Evolutionary conservation across 2,888 invertebrate species (phyloP), one percentile per base, ranked within the genome.

Genomic region (Euspilapteryx auroguttella): DNA sequence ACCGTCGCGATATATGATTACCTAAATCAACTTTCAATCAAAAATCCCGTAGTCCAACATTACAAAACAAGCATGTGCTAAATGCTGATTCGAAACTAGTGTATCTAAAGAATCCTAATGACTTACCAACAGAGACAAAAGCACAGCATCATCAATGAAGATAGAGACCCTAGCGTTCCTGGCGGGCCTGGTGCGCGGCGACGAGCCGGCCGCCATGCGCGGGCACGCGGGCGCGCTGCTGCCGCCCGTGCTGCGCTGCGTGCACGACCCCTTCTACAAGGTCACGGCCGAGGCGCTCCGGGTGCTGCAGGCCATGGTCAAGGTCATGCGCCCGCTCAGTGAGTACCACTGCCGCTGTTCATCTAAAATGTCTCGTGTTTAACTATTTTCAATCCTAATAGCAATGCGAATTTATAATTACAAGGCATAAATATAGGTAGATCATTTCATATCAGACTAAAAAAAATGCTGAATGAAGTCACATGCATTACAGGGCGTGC

Each of bases 211-310:
- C 41, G 85, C 85, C 2, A 93, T 96, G 63, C 87, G 91, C 42
- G 80, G 83, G 3, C 89, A 92, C 57, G 87, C 92, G 55, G 77
- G 80, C 2, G 81, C 85, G 14, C 63, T 95, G 23, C 80, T 92
- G 35, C 91, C 92, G 7, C 87, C 94, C 3, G 87, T 98, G 26
- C 86, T 95, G 26, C 79, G 85, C 33, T 89, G 94, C 21, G 95
- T 98, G 13, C 87, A 88, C 29, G 99, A 99, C 78, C 87, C 88
- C 24, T 99, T 99, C 77, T 99, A 99, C 76, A 99, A 99, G 78
- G 97, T 99, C 43, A 94, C 95, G 2, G 96, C 97, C 0, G 98
- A 98, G 61, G 97, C 97, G 2, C 75, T 98, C 30, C 73, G 92
- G 13, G 96, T 97, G 11, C 78, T 96, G 35, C 96, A 97, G 57